Conservation (phyloP, 2,888 invertebrate genomes). For the Colostygia pectinataria region DNA sequence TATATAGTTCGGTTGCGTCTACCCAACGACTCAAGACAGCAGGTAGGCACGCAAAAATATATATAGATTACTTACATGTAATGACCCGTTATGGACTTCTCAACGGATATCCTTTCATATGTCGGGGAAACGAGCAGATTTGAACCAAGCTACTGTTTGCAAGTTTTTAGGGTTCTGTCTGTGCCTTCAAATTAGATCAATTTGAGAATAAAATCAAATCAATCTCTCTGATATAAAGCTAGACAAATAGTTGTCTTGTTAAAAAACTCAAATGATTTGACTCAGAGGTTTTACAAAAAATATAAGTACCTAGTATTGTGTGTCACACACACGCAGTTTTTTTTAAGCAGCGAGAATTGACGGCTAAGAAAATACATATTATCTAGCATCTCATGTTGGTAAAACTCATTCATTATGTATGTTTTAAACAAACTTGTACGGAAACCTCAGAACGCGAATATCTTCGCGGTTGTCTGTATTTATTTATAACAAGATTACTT, state of each 20-base stretch:
- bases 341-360: no score
- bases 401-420: no score
- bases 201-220: no score
- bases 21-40: conserved; percentile 1
- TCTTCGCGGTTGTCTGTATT: neutral
- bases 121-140: conserved; percentile 59
- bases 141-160: conserved; percentile 65
- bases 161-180: conserved; percentile 25
- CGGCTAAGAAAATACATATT: no score
- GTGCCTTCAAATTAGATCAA: no score
- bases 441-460: neutral
- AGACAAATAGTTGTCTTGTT: no score
- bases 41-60: conserved; percentile 46
- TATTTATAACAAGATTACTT: conserved; percentile 50
- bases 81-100: conserved; percentile 64
- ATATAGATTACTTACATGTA: conserved; percentile 58
- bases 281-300: no score
- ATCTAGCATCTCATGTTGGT: no score
- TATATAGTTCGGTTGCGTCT: conserved; percentile 3
- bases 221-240: no score
- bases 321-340: no score
- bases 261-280: no score
- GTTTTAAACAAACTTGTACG: neutral
- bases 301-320: no score
- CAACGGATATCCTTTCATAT: conserved; percentile 77